Percentiles rank a stretch among this genome's conserved stretches.
Conservation (phyloP, 2,113 vertebrate species). For the Fulica atra region DNA sequence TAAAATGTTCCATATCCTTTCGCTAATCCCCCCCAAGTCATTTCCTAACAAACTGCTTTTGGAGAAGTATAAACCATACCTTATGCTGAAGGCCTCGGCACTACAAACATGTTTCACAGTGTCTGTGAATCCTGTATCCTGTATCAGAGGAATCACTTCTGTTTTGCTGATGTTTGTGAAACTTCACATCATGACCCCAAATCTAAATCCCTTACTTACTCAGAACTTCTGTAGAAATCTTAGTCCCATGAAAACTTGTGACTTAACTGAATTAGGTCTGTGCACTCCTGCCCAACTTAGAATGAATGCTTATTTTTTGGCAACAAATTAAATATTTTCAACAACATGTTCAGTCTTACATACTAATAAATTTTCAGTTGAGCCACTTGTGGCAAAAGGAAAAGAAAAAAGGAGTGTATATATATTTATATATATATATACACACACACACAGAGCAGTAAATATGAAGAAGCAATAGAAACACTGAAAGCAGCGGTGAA, state of each 20-base stretch:
- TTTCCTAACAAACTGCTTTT: slow-evolving; percentile 14
- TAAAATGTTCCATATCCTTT: slow-evolving; percentile 32
- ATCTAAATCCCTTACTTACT: not conserved
- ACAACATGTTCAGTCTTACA: not conserved
- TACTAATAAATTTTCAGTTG: not conserved
- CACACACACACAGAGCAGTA: not conserved
- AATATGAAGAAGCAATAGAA: not conserved
- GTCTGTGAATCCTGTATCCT: not conserved
- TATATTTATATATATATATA: not conserved
- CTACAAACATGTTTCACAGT: not conserved
- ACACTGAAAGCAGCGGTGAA: not conserved
- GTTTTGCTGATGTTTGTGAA: not conserved
- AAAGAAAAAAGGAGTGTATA: not conserved
- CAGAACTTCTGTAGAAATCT: not conserved
- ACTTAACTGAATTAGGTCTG: not conserved
- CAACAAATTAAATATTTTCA: not conserved
- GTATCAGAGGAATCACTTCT: not conserved
- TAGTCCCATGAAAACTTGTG: not conserved
- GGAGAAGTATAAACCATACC: not conserved
- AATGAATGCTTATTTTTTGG: not conserved
- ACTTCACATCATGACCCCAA: not conserved
- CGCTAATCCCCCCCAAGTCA: not conserved
- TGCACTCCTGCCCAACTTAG: not conserved
- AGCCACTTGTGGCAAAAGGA: not conserved
- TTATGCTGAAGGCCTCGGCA: not conserved